phyloP scores from a whole-genome alignment of 2,113 vertebrate species.

The Equus quagga region DNA sequence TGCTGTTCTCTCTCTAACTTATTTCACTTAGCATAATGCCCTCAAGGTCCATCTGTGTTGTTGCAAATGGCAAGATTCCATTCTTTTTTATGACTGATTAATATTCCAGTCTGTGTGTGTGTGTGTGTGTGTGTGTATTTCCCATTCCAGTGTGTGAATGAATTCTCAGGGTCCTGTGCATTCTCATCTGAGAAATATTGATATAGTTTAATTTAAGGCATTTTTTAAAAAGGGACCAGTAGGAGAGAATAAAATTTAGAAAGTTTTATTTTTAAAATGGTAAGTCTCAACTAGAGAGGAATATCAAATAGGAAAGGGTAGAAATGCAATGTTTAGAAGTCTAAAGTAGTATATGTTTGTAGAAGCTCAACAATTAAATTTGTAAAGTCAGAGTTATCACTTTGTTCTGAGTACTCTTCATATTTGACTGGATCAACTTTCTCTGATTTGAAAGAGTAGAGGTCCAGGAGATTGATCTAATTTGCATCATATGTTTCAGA shows the following conservation, averaged over 20 bases:
- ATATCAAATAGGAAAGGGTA: background rate
- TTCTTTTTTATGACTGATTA: background rate
- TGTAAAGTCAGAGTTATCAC: background rate
- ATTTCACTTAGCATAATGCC: background rate
- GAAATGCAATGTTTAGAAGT: background rate
- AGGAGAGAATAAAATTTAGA: background rate
- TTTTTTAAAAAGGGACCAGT: background rate
- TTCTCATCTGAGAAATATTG: background rate
- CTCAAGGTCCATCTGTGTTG: background rate
- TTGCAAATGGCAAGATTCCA: background rate
- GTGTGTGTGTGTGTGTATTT: background rate
- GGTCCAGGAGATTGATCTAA: background rate
- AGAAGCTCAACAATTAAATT: background rate
- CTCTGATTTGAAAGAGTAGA: background rate
- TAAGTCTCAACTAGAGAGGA: constrained; percentile 16
- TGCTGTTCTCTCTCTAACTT: background rate
- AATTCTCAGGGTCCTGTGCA: background rate
- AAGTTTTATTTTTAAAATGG: constrained; percentile 13
- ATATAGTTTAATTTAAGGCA: background rate
- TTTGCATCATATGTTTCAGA: background rate
- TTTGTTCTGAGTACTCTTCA: background rate
- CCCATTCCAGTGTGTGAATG: background rate
- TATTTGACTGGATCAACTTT: background rate
- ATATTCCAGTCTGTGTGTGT: background rate
- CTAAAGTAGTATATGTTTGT: background rate